Base-by-base conservation (phyloP, 2,797 vertebrate species). In the Peromyscus nudipes region DNA sequence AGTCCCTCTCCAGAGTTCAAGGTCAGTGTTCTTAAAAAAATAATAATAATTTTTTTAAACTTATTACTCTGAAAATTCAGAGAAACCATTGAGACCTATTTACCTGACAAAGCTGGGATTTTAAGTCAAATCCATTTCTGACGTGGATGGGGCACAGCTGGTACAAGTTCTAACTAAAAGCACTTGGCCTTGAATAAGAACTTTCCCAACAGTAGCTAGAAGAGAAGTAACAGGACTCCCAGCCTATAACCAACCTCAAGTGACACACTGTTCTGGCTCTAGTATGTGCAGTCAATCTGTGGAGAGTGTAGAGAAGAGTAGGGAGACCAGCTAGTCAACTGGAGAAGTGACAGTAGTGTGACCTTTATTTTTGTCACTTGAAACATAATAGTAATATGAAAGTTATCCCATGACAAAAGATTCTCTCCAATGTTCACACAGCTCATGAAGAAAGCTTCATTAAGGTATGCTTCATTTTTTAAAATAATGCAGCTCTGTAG, bases 71-170 rank as follows among this genome's bases (percentile, higher is more conserved):
- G 52, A 93, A 90, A 12, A 94, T 71, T 8, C 62, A 96, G 91
- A 97, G 37, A 95, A 97, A 92, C 83, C 94, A 95, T 7, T 49
- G 49, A 71, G 92, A 94, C 1, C 94, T 88, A 87, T 95, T 62
- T 95, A 52, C 89, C 92, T 91, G 84, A 94, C 40, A 96, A 91
- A 98, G 84, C 67, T 52, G 60, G n/a, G 93, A 6, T 34, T 62
- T 97, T 89, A 87, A 96, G 97, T 97, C 83, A 97, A 95, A 71
- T 37, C 46, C 43, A 82, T 80, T 94, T 97, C 96, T 29, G 2
- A 85, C 89, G 31, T 83, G 84, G 75, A 97, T 43, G 43, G 23
- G 34, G 25, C 57, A 75, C 73, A 97, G 95, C 95, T 60, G 13
- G 91, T 71, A 96, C 19, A 67, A 85, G 84, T 82, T 96, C 95